Evolutionary conservation across 2,113 vertebrate genomes (phyloP).

Genomic region (Oncorhynchus mykiss): DNA sequence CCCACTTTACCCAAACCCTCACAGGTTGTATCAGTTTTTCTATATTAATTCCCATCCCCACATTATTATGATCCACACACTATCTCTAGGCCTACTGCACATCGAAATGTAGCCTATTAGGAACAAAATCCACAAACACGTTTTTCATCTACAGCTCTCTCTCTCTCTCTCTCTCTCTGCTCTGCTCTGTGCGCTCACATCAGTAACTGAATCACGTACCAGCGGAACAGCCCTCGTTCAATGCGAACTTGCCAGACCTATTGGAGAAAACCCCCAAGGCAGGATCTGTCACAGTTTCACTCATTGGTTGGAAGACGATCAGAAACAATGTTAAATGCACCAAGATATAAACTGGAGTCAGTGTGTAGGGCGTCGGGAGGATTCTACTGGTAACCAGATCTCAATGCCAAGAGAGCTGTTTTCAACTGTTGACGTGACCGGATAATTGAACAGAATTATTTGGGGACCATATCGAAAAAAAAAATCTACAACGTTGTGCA

Average conservation of each 20-base stretch:
- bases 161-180: slow-evolving; percentile 22
- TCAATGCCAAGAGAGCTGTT: slow-evolving; percentile 62
- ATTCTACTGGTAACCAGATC: slow-evolving; percentile 78
- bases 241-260: slow-evolving; percentile 71
- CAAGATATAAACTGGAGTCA: slow-evolving; percentile 80
- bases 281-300: slow-evolving; percentile 68
- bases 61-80: not conserved
- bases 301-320: slow-evolving; percentile 87
- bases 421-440: slow-evolving; percentile 71
- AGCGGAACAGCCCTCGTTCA: slow-evolving; percentile 74
- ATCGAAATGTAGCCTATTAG: slow-evolving; percentile 10
- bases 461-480: slow-evolving; percentile 52
- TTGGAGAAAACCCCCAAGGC: slow-evolving; percentile 58
- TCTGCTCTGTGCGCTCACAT: slow-evolving; percentile 64
- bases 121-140: slow-evolving; percentile 63
- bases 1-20: too few species aligned
- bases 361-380: slow-evolving; percentile 67
- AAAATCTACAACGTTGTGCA: slow-evolving; percentile 42
- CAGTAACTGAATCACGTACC: slow-evolving; percentile 77
- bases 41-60: not conserved
- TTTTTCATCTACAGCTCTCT: slow-evolving; percentile 49
- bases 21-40: not conserved
- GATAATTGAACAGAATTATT: slow-evolving; percentile 65
- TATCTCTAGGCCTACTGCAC: not conserved
- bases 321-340: slow-evolving; percentile 96